Percentiles rank a stretch among this genome's conserved stretches.
phyloP scores from a whole-genome alignment of 2,797 vertebrate genomes.

The Chaetophractus vellerosus region DNA sequence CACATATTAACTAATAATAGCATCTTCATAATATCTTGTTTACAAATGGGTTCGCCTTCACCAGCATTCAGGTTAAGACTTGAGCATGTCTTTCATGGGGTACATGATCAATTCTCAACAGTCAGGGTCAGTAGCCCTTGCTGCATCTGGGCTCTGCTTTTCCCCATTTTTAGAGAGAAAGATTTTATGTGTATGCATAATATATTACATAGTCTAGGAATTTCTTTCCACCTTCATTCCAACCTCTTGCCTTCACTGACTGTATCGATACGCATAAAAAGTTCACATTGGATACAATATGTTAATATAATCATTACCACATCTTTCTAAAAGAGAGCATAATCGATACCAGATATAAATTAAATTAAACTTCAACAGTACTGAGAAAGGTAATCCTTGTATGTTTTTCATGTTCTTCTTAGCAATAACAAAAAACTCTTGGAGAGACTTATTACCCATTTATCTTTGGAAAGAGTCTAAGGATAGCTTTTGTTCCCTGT shows the following conservation, averaged over 20 bases:
- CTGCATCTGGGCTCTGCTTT: background rate
- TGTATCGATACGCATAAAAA: background rate
- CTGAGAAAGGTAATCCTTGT: background rate
- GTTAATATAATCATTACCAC: background rate
- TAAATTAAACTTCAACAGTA: background rate
- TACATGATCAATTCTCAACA: no score
- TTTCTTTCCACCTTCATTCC: conserved; percentile 13
- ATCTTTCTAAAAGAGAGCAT: conserved; percentile 16
- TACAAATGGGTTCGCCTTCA: no score
- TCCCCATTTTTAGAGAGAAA: background rate
- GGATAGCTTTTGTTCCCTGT: conserved; percentile 55
- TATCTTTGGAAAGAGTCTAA: conserved; percentile 70
- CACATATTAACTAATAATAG: no score
- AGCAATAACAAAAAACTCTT: background rate
- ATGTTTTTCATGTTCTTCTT: background rate
- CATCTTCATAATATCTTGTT: no score
- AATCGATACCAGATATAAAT: background rate
- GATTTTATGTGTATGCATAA: background rate
- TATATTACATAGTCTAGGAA: background rate
- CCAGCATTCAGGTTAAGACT: no score
- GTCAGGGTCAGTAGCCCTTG: background rate
- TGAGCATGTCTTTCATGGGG: no score
- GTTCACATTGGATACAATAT: background rate
- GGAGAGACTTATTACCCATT: conserved; percentile 46
- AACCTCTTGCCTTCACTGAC: background rate